Conservation (phyloP, 2,113 vertebrate genomes). For the Merops nubicus region DNA sequence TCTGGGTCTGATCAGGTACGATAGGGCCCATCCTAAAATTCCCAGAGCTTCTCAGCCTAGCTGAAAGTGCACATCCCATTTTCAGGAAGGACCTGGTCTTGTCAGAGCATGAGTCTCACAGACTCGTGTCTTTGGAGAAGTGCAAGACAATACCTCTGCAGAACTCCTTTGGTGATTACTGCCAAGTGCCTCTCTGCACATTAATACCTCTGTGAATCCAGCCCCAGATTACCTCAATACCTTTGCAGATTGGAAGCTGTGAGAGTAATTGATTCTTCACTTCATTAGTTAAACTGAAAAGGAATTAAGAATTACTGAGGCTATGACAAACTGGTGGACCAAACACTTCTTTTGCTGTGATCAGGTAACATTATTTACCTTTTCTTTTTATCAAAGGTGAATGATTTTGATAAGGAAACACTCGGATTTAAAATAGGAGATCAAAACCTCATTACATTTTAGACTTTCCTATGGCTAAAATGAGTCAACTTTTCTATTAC, state of each 20-base stretch:
- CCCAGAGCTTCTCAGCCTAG: background rate
- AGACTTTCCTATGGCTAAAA: background rate
- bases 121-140: background rate
- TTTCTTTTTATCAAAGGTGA: background rate
- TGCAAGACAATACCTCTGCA: background rate
- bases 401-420: background rate
- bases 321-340: background rate
- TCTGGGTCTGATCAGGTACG: background rate
- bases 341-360: background rate
- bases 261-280: slow-evolving; percentile 58
- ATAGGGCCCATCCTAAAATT: background rate
- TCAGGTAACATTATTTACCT: slow-evolving; percentile 16
- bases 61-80: rapidly evolving
- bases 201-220: background rate
- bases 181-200: background rate
- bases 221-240: slow-evolving; percentile 30
- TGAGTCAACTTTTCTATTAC: background rate
- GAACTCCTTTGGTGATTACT: background rate
- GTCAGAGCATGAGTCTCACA: rapidly evolving
- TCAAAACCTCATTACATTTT: slow-evolving; percentile 10
- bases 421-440: background rate
- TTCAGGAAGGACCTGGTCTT: background rate
- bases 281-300: slow-evolving; percentile 60
- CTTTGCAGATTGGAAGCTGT: slow-evolving; percentile 40
- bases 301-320: slow-evolving; percentile 28